phyloP scores from a whole-genome alignment of 2,888 invertebrate species.

The Isoperla grammatica region DNA sequence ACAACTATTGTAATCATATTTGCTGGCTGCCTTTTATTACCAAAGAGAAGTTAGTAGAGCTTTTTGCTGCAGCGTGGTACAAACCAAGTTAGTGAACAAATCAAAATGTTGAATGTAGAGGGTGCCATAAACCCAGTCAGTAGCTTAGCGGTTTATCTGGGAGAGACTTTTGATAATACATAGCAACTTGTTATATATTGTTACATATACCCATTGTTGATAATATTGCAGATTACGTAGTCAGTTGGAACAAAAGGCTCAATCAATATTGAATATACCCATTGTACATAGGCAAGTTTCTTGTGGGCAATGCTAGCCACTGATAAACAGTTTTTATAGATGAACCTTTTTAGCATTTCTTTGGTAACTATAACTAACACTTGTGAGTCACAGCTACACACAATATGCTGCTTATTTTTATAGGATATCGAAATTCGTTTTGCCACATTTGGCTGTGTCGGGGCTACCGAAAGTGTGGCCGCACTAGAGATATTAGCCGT shows the following conservation, averaged over 20 bases:
- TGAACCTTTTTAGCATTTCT: conserved; percentile 28
- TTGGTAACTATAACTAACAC: conserved; percentile 27
- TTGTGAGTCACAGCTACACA: conserved; percentile 24
- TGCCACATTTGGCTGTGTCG: conserved; percentile 33
- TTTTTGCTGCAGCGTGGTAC: conserved; percentile 27
- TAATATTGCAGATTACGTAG: conserved; percentile 30
- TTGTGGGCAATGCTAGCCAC: conserved; percentile 19
- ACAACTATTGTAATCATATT: background rate
- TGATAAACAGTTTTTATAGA: conserved; percentile 29
- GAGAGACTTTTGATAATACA: conserved; percentile 33
- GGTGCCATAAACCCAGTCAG: conserved; percentile 25
- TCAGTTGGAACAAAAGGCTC: conserved; percentile 33
- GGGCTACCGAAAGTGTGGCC: conserved; percentile 25
- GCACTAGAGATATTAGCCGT: background rate
- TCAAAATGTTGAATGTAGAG: conserved; percentile 30
- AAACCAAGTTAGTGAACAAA: conserved; percentile 29
- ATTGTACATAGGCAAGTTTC: conserved; percentile 25
- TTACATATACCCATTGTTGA: conserved; percentile 34
- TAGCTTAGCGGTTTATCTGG: conserved; percentile 28
- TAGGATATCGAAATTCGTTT: conserved; percentile 30
- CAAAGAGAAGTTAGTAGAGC: conserved; percentile 30
- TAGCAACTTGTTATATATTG: conserved; percentile 35
- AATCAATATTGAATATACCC: conserved; percentile 26
- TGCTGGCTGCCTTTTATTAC: conserved; percentile 25
- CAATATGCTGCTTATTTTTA: conserved; percentile 33